Evolutionary conservation across 2,888 invertebrate genomes (phyloP), one percentile per base, ranked within the genome.

Genomic region (Rotaria macrura): DNA sequence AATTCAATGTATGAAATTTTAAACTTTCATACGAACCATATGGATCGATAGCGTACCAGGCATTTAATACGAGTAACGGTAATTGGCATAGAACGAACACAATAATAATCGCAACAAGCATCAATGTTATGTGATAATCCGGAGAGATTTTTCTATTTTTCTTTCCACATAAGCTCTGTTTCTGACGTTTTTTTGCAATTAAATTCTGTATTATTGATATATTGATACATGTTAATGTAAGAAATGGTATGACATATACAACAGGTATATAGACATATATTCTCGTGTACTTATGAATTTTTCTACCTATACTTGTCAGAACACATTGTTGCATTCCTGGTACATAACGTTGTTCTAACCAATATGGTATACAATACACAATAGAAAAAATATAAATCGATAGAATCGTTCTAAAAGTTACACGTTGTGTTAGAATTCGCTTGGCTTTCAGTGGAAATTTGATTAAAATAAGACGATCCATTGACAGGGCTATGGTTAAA

Each of bases 31-130:
- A 87, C 17, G 90, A 88, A 14, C 88, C 88, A 88, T 94, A 93
- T 88, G 93, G 92, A 87, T 93, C 93, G 84, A 92, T 92, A 87
- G 92, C 92, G 89, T 93, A 93, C 89, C 95, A 95, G 72, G 94
- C 94, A 91, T 97, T 90, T 87, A 90, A 90, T 43, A 90, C 89
- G 12, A 90, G 88, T 20, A 90, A 90, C 1, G 90, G 90, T 95
- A 89, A 95, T 92, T 97, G 97, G 91, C 96, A 96, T 85, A 96
- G 93, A 91, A 97, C 95, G 92, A 97, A 97, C 4, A 97, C 96
- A 84, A 95, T 93, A 72, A 97, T 97, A 23, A 97, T 96, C 89
- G 95, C 95, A 65, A 97, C 93, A 87, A 97, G 92, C 97, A 97
- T 97, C 85, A 96, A 95, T 55, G 97, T 96, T 87, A 97, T 92